Evolutionary conservation across 1,140 invertebrate species (phyloP).

Genomic region (Rhagoletis zephyria): DNA sequence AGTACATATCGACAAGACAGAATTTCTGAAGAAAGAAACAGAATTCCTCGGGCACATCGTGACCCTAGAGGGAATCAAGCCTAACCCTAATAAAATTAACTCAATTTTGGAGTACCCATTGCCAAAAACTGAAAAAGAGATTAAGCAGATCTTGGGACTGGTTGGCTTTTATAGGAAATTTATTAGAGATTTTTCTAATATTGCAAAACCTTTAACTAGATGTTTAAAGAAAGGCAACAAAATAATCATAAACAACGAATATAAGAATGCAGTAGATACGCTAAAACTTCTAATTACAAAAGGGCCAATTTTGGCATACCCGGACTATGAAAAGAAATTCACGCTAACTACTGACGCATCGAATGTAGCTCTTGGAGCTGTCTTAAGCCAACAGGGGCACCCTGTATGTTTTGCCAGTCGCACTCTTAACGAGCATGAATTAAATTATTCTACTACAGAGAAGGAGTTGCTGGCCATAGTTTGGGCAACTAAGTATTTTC

Average conservation of each 20-base stretch:
- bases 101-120: neutral
- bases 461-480: no score
- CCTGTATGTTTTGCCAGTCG: neutral
- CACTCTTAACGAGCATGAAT: no score
- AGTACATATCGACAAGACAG: neutral
- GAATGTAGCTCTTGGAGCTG: neutral
- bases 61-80: constrained; percentile 9
- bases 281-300: constrained; percentile 13
- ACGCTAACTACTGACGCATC: neutral
- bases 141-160: no score
- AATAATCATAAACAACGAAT: neutral
- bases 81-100: neutral
- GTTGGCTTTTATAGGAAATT: no score
- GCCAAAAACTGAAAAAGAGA: neutral
- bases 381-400: constrained; percentile 6
- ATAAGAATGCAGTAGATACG: neutral
- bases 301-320: constrained; percentile 1
- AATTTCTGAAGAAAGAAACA: constrained; percentile 5
- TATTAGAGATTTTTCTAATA: constrained; percentile 32
- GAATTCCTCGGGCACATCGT: neutral
- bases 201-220: neutral
- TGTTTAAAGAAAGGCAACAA: neutral
- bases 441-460: neutral
- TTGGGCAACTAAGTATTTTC: no score
- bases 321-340: neutral